Conservation (phyloP, 1,140 invertebrate species). For the Atta colombica region DNA sequence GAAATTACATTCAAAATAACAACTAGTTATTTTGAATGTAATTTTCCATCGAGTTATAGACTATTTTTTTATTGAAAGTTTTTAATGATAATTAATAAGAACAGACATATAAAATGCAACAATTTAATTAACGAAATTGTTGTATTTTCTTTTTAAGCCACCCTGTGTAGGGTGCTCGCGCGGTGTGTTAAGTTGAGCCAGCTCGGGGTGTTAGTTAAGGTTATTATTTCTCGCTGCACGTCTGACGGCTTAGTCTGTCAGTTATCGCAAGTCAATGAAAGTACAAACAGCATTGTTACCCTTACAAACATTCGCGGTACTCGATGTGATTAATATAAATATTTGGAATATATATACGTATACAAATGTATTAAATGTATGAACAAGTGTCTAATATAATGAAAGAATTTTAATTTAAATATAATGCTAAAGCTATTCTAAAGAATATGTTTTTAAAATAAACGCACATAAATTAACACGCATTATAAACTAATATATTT, state of each 20-base stretch:
- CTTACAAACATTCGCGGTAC: neutral
- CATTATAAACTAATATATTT: neutral
- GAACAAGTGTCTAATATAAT: constrained; percentile 8
- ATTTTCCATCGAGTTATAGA: neutral
- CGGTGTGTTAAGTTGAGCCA: constrained; percentile 34
- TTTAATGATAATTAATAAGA: neutral
- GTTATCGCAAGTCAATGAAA: constrained; percentile 62
- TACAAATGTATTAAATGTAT: too few species aligned
- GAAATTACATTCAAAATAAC: neutral
- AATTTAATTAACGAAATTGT: constrained; percentile 15
- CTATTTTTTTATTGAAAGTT: neutral
- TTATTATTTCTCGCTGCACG: constrained; percentile 60
- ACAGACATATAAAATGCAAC: neutral
- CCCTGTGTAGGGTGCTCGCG: constrained; percentile 26
- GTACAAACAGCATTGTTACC: constrained; percentile 33
- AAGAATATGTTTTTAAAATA: constrained; percentile 6
- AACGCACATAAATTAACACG: neutral
- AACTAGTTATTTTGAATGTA: neutral
- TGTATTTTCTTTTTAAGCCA: neutral
- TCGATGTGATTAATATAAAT: neutral
- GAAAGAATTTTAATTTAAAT: neutral
- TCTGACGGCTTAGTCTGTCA: constrained; percentile 51
- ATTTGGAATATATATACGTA: neutral
- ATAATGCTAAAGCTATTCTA: neutral
- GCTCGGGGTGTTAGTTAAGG: constrained; percentile 52